Evolutionary conservation across 1,140 invertebrate genomes (phyloP).

Genomic region (Glossosoma conforme): DNA sequence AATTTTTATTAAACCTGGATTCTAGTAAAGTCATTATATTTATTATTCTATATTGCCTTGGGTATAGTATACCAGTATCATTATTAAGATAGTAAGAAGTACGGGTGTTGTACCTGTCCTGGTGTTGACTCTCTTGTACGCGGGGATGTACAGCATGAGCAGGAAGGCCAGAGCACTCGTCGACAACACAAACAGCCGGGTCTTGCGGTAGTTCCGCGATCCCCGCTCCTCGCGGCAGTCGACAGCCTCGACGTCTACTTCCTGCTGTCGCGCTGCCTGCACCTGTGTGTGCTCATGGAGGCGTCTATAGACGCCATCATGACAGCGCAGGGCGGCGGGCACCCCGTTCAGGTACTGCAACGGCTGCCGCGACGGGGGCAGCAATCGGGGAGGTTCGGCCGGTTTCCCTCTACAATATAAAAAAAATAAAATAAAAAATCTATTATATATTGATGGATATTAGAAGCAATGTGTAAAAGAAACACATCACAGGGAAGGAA

Average conservation of each 20-base stretch:
- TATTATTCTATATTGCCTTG: too few species aligned
- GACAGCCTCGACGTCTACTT: too few species aligned
- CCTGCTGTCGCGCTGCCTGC: background rate
- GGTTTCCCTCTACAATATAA: background rate
- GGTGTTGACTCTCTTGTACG: constrained; percentile 42
- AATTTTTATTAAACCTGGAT: too few species aligned
- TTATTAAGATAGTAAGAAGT: constrained; percentile 10
- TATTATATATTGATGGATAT: too few species aligned
- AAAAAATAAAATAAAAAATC: too few species aligned
- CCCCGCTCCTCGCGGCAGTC: constrained; percentile 27
- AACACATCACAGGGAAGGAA: too few species aligned
- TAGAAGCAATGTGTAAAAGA: too few species aligned
- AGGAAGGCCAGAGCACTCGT: constrained; percentile 43
- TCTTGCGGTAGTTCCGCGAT: constrained; percentile 35
- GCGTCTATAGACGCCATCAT: constrained; percentile 6
- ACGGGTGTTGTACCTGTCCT: constrained; percentile 26
- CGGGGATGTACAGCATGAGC: constrained; percentile 46
- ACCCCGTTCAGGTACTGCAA: constrained; percentile 2
- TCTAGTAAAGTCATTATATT: too few species aligned
- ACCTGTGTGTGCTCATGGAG: constrained; percentile 5
- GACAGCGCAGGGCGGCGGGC: constrained; percentile 1
- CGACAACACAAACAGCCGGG: constrained; percentile 42
- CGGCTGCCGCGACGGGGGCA: background rate
- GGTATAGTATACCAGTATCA: too few species aligned
- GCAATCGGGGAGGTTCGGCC: background rate